Conservation (phyloP, 1,140 invertebrate genomes). For the Drosophila pectinifera region DNA sequence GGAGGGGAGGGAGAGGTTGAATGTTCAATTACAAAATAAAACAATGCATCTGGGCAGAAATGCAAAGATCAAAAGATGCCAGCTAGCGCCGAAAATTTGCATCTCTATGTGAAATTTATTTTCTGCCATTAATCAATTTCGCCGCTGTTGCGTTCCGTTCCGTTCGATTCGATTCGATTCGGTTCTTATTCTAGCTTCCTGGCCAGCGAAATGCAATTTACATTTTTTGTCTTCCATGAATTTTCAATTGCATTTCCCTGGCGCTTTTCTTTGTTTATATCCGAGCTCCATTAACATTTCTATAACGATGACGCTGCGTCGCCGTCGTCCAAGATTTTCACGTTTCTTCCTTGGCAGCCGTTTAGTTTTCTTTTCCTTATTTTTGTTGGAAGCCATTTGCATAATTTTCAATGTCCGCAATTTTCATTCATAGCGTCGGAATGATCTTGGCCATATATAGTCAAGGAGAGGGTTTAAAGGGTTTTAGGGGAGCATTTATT, state of each 20-base stretch:
- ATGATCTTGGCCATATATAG: constrained; percentile 24
- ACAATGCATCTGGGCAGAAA: constrained; percentile 40
- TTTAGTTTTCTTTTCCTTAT: constrained; percentile 8
- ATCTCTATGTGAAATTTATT: constrained; percentile 50
- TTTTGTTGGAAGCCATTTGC: constrained; percentile 57
- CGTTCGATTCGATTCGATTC: constrained; percentile 26
- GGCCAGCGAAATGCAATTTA: constrained; percentile 58
- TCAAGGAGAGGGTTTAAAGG: neutral
- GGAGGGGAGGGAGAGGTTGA: neutral
- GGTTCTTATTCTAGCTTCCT: constrained; percentile 26
- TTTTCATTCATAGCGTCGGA: constrained; percentile 45
- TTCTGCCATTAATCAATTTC: constrained; percentile 65
- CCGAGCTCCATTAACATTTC: constrained; percentile 64
- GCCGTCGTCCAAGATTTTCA: constrained; percentile 31
- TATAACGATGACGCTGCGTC: constrained; percentile 50
- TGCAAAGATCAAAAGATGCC: constrained; percentile 61
- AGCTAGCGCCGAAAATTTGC: constrained; percentile 46
- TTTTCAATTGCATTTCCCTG: constrained; percentile 65
- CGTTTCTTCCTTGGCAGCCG: constrained; percentile 10
- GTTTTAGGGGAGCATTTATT: neutral
- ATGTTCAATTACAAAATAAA: constrained; percentile 48
- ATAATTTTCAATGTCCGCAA: constrained; percentile 76
- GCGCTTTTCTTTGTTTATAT: constrained; percentile 26
- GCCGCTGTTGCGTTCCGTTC: constrained; percentile 14
- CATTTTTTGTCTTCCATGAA: constrained; percentile 59